Evolutionary conservation across 2,797 vertebrate genomes (phyloP), one percentile per base, ranked within the genome.

Genomic region (Sebastes matsubarae): DNA sequence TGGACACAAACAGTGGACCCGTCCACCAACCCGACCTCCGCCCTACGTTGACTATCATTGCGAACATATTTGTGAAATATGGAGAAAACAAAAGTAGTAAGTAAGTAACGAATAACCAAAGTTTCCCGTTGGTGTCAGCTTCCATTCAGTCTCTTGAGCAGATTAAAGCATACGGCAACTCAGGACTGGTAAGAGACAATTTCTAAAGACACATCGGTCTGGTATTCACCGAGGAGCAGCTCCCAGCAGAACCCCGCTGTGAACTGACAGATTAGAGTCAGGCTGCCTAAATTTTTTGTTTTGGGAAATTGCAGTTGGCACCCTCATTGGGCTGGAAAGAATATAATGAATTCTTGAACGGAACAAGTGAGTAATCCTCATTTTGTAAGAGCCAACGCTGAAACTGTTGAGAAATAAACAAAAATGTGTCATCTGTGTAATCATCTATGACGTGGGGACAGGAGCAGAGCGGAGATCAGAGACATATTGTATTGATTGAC

Each of bases 141-240:
- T 69, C 22, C 32, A 30, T 72, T 79, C 50, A 27, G 32, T 8
- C 46, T 64, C n/a, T 65, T 32, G 29, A 57, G 34, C 25, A 27
- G 25, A 76, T 78, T 18, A 38, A 57, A 84, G 50, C 12, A 64
- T 18, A 73, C 32, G 42, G 55, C 25, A 32, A 50, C 34, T 70
- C 9, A 22, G 63, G 14, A 67, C 42, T 30, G 52, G 63, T 14
- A 67, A 54, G 24, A 77, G 32, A 54, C 8, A 29, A 77, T 82
- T 84, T 55, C 66, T 86, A 73, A 80, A 78, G 50, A 58, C 65
- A 69, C 67, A 79, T 72, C 27, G 65, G 34, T 79, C 42, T 88
- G 70, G 61, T 82, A 76, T 86, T 83, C 22, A 63, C 10, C 0
- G 12, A 79, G 76, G 68, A 79, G 68, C 61, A 72, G 75, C 70